Conservation (phyloP, 2,888 invertebrate species). For the Tolmerus cingulatus region DNA sequence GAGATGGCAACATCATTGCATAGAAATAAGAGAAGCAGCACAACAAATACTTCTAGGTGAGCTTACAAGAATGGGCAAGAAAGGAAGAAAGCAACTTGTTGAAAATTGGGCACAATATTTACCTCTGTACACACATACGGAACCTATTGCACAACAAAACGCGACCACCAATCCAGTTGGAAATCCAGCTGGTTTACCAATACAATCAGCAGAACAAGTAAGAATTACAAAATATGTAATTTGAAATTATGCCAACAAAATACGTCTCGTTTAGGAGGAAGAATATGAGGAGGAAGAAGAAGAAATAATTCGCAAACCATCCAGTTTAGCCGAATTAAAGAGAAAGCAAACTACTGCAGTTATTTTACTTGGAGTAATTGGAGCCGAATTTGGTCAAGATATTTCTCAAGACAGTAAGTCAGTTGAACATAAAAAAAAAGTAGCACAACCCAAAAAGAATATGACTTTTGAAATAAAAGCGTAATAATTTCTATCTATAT, state of each 20-base stretch:
- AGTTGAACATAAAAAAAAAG: not conserved
- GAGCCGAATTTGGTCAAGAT: slow-evolving; percentile 98
- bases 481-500: too few relatives aligned
- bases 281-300: slow-evolving; percentile 87
- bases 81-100: slow-evolving; percentile 90
- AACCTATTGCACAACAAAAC: slow-evolving; percentile 73
- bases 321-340: slow-evolving; percentile 84
- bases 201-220: slow-evolving; percentile 41
- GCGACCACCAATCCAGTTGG: slow-evolving; percentile 58
- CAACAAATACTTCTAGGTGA: slow-evolving; percentile 95
- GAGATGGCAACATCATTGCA: slow-evolving; percentile 98
- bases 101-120: slow-evolving; percentile 97
- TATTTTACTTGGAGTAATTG: slow-evolving; percentile 94
- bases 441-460: not conserved
- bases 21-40: slow-evolving; percentile 96
- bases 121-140: slow-evolving; percentile 84
- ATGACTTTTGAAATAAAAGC: not conserved
- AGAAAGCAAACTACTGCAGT: slow-evolving; percentile 97
- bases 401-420: slow-evolving; percentile 72
- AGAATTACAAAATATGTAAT: not conserved
- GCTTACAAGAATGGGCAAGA: slow-evolving; percentile 74
- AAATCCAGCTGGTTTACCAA: slow-evolving; percentile 40
- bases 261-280: slow-evolving; percentile 69
- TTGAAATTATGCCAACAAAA: not conserved
- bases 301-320: slow-evolving; percentile 84